phyloP scores from a whole-genome alignment of 2,113 vertebrate genomes.

The Acrocephalus kingi region DNA sequence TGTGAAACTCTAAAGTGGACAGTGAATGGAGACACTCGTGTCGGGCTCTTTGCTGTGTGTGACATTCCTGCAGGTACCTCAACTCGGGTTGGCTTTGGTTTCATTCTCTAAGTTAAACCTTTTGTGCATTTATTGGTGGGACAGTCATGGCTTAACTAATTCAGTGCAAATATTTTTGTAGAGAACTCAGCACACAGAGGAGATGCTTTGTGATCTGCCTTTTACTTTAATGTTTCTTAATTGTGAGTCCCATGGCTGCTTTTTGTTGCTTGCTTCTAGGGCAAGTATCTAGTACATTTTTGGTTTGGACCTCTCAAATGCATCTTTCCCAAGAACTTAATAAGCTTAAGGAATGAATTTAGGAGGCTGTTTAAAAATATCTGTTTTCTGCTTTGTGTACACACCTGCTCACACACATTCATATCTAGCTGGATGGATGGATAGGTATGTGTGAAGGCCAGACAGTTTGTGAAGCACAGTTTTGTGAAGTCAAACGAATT shows the following conservation, averaged over 20 bases:
- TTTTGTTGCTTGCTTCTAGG: background rate
- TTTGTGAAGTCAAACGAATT: background rate
- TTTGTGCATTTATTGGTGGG: background rate
- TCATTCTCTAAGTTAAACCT: background rate
- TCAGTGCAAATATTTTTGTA: background rate
- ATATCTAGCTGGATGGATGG: background rate
- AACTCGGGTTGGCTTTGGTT: background rate
- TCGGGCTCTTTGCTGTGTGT: slow-evolving; percentile 92
- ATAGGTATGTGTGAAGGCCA: background rate
- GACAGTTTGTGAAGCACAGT: background rate
- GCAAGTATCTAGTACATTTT: background rate
- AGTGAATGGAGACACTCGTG: slow-evolving; percentile 94
- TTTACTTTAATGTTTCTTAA: background rate
- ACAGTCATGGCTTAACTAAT: background rate
- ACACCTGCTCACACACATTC: too few species aligned
- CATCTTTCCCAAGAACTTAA: background rate
- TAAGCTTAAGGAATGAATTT: background rate
- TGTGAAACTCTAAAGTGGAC: slow-evolving; percentile 99
- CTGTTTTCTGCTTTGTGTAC: background rate
- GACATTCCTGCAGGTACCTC: slow-evolving; percentile 89
- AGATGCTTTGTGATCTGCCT: background rate
- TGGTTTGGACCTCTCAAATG: background rate
- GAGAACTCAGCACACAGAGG: background rate
- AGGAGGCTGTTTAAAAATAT: background rate
- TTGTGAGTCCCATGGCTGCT: background rate